These are phyloP conservation scores for Parapristionchus giblindavisi DNA, from an alignment of 2,888 invertebrate species.

Conservation along the genomic window DNA sequence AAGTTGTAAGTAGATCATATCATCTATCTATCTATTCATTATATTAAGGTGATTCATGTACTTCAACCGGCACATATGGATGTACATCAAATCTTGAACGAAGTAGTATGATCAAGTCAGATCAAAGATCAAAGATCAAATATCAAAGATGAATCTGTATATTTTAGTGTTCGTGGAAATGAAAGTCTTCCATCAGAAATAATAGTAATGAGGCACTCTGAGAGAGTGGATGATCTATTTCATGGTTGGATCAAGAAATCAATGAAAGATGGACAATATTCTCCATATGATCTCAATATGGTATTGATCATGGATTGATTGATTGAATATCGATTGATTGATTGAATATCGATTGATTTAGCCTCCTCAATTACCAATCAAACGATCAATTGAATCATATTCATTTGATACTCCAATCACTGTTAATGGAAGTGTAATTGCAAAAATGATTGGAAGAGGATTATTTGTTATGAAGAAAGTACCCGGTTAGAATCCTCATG, in stretches of 20 bases:
- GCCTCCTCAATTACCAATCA: slow-evolving; percentile 49
- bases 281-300: slow-evolving; percentile 50
- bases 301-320: slow-evolving; percentile 1
- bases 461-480: slow-evolving; percentile 42
- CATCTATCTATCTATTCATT: neutral
- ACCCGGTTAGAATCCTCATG: slow-evolving; percentile 43
- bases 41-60: neutral
- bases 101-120: neutral
- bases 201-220: slow-evolving; percentile 56
- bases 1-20: neutral
- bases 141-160: neutral
- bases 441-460: slow-evolving; percentile 57
- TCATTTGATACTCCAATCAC: slow-evolving; percentile 56
- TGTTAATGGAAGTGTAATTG: slow-evolving; percentile 50
- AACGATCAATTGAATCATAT: slow-evolving; percentile 50
- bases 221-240: slow-evolving; percentile 53
- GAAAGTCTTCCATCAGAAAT: slow-evolving; percentile 37
- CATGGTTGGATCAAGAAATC: slow-evolving; percentile 47
- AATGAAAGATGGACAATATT: slow-evolving; percentile 43
- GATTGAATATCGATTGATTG: neutral
- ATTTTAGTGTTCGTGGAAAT: too few relatives aligned
- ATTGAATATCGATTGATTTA: neutral
- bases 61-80: neutral
- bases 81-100: neutral
- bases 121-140: neutral